Evolutionary conservation across 2,113 vertebrate species (phyloP), one percentile per base, ranked within the genome.

Genomic region (Nesogale talazaci): DNA sequence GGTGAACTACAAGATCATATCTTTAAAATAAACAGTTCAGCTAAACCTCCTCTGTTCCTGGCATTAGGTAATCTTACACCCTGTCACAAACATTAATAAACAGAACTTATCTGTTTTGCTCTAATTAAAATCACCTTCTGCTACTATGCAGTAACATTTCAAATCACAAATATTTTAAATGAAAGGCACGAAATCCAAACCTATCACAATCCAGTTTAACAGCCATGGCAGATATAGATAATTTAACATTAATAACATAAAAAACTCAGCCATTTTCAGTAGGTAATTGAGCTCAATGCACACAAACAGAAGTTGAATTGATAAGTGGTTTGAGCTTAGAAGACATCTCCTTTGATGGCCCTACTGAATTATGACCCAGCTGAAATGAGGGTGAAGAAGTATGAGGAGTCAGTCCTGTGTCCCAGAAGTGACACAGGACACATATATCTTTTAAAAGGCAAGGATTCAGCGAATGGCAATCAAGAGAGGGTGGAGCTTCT

Each of bases 191-290:
- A 78, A 29, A 0, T 0, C 72, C 88, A 46, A 81, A 59, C 14
- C 57, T 67, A 79, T 93, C 92, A 90, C 61, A 38, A n/a, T 40
- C 74, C 34, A 29, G 29, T 82, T 94, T 29, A 79, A 90, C 63
- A 94, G 86, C 89, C 78, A 92, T 36, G 0, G 0, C 38, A 76
- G 65, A 89, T 67, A 93, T 88, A 69, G 91, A 94, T 96, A 93
- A 97, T 96, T 94, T 87, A 97, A 16, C 75, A 83, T 25, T 75
- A 91, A 86, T 90, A 38, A 6, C 31, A 77, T 72, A 88, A 94
- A 89, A 94, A 81, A n/a, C 95, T 52, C 46, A 6, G 46, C 14
- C 86, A 82, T 69, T 65, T 88, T 23, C 4, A 15, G 70, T 34
- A 52, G 0, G 0, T 89, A 96, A 93, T 93, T 91, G 88, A 94